Base-by-base conservation (phyloP, 1,140 invertebrate species). In the Trichonephila clavipes region DNA sequence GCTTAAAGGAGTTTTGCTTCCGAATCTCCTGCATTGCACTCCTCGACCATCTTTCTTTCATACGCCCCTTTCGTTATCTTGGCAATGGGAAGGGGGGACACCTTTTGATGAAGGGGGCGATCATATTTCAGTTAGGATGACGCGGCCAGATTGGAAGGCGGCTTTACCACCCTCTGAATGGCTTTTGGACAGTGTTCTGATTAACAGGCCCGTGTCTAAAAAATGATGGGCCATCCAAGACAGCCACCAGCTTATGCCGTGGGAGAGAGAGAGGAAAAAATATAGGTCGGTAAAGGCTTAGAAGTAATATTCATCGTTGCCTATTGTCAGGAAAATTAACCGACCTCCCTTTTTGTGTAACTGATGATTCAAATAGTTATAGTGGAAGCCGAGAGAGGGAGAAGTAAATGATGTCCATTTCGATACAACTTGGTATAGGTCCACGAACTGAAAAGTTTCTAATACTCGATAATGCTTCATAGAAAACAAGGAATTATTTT, bases 121-220 rank as follows among this genome's bases (percentile, higher is more conserved):
- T 93, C 92, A 93, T 93, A 93, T 93, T 93, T 93, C 92, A 93
- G 92, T 93, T 93, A 81, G 92, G 92, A 88, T 93, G 92, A 93
- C 92, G 92, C 92, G 83, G 87, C 92, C 92, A 93, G 92, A 93
- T 93, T 93, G 92, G 85, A 88, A 93, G 92, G 81, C 91, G 91
- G 91, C 82, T 87, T 91, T 91, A 91, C 40, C 91, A 92, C 91
- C 83, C 89, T 85, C 91, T 85, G 64, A 62, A 92, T 87, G 91
- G 91, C 83, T 77, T 87, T 85, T 61, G 91, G 92, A 88, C 92
- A 93, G 92, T 88, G 86, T 81, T 81, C 92, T 93, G 92, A 93
- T 93, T 93, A 93, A 93, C 92, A 88, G 86, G 82, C 21, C 51
- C 44, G 18, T 88, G 92, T 77, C 92, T 93, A 93, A 93, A 93